Percentiles rank a stretch among this genome's conserved stretches.
These are phyloP conservation scores for Nemotelus nigrinus DNA, from an alignment of 2,888 invertebrate genomes.

Conservation along the genomic window DNA sequence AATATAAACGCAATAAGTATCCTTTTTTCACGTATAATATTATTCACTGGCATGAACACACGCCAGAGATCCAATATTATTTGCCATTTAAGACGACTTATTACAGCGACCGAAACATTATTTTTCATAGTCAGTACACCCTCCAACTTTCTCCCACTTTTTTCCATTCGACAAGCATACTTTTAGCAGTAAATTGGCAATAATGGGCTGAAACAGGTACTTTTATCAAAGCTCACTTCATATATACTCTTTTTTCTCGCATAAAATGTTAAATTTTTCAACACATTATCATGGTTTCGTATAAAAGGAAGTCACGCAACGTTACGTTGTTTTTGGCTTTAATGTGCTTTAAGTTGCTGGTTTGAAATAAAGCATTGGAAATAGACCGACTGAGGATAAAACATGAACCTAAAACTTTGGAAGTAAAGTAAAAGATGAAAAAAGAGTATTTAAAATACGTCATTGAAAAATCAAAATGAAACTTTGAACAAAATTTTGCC, in stretches of 20 bases:
- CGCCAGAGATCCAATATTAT: not conserved
- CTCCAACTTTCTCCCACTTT: not conserved
- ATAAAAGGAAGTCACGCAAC: slow-evolving; percentile 1
- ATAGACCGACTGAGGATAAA: too few relatives aligned
- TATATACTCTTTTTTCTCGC: not conserved
- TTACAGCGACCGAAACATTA: not conserved
- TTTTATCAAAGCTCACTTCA: not conserved
- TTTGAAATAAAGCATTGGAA: too few relatives aligned
- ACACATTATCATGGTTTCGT: not conserved
- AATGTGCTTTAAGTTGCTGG: too few relatives aligned
- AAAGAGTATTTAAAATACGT: too few relatives aligned
- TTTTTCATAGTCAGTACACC: not conserved
- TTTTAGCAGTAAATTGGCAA: not conserved
- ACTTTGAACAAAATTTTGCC: too few relatives aligned
- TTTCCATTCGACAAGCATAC: not conserved
- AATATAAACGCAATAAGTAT: not conserved
- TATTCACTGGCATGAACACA: slow-evolving; percentile 3
- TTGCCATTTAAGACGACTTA: slow-evolving; percentile 5
- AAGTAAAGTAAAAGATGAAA: too few relatives aligned
- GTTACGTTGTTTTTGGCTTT: not conserved
- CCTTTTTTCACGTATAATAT: not conserved
- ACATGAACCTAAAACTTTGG: too few relatives aligned
- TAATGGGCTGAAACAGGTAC: slow-evolving; percentile 1
- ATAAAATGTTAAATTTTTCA: slow-evolving; percentile 8
- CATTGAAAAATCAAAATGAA: too few relatives aligned